Evolutionary conservation across 1,140 invertebrate species (phyloP).

Genomic region (Drosophila fuyamai): DNA sequence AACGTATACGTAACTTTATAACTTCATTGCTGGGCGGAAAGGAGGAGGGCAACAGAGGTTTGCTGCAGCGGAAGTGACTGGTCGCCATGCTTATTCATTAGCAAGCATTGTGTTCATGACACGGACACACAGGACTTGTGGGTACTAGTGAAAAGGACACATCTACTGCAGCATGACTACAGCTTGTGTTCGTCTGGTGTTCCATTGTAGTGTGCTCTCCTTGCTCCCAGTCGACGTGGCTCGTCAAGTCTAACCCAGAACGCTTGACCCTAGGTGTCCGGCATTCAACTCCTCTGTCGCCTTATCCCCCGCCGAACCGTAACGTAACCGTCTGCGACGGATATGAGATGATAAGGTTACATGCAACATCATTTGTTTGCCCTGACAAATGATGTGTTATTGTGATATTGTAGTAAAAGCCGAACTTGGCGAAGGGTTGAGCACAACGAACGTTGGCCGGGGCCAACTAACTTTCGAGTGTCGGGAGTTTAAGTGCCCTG

Average conservation of each 20-base stretch:
- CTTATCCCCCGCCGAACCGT: constrained; percentile 1
- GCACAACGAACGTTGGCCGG: constrained; percentile 9
- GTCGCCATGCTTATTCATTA: constrained; percentile 81
- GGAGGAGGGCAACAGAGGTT: neutral
- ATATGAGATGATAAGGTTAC: constrained; percentile 83
- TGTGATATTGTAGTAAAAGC: constrained; percentile 70
- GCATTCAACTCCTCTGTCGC: neutral
- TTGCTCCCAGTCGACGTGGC: neutral
- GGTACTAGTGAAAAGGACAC: constrained; percentile 12
- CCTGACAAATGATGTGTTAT: constrained; percentile 80
- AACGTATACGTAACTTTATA: constrained; percentile 72
- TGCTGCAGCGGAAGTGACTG: constrained; percentile 58
- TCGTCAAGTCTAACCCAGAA: constrained; percentile 43
- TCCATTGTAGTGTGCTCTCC: constrained; percentile 32
- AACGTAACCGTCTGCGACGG: constrained; percentile 60
- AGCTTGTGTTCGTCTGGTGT: constrained; percentile 46
- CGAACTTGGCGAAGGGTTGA: neutral
- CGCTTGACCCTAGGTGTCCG: constrained; percentile 65
- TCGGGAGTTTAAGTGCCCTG: constrained; percentile 64
- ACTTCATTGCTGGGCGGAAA: constrained; percentile 15
- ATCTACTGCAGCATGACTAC: constrained; percentile 42
- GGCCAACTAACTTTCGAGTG: constrained; percentile 71
- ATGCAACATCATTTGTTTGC: constrained; percentile 83
- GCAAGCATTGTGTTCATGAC: constrained; percentile 60
- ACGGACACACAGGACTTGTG: constrained; percentile 22